phyloP scores from a whole-genome alignment of 2,888 invertebrate genomes.

The Synergus japonicus region DNA sequence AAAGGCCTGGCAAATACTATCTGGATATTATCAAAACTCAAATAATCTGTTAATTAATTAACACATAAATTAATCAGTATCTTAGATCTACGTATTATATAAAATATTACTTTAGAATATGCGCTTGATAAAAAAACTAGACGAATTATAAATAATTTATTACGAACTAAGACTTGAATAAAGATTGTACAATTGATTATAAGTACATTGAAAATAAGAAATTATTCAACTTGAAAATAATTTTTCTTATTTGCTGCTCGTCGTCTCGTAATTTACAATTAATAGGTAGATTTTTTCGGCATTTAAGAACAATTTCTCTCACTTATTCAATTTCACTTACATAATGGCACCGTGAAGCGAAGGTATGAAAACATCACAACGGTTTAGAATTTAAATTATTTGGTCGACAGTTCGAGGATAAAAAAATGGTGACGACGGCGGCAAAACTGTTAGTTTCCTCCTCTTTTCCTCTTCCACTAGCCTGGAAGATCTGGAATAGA shows the following conservation, averaged over 20 bases:
- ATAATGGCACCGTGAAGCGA: constrained; percentile 45
- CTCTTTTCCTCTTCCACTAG: constrained; percentile 49
- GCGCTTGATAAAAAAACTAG: constrained; percentile 30
- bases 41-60: background rate
- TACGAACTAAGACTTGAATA: constrained; percentile 46
- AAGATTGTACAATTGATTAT: constrained; percentile 50
- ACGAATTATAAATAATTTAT: constrained; percentile 48
- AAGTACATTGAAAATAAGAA: background rate
- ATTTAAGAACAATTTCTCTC: background rate
- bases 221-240: constrained; percentile 21
- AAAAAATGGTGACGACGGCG: constrained; percentile 48
- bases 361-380: constrained; percentile 50
- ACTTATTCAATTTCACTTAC: constrained; percentile 10
- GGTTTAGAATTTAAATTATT: constrained; percentile 54
- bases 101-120: background rate
- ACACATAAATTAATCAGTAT: background rate
- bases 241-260: constrained; percentile 16
- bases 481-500: constrained; percentile 61
- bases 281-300: background rate
- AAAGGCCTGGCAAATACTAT: constrained; percentile 92
- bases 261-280: constrained; percentile 14
- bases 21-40: constrained; percentile 86
- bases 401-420: constrained; percentile 53
- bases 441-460: constrained; percentile 38
- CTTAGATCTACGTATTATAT: background rate